These are phyloP conservation scores for Agriotes lineatus DNA, from an alignment of 2,888 invertebrate genomes.

Conservation along the genomic window DNA sequence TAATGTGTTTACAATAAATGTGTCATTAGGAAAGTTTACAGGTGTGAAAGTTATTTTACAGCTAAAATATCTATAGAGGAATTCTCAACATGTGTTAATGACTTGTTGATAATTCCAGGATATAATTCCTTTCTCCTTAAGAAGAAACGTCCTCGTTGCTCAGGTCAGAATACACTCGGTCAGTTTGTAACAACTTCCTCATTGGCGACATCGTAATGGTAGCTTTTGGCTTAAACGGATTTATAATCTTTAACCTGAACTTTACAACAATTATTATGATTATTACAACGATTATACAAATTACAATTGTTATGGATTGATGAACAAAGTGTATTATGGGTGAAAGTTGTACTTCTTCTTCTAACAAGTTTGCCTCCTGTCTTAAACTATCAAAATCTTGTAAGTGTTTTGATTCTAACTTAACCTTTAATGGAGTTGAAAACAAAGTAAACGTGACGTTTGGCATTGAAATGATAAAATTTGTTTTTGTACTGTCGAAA, in stretches of 20 bases:
- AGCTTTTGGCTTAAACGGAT: not conserved
- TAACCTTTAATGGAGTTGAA: not conserved
- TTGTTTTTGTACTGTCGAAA: not conserved
- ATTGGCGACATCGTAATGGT: not conserved
- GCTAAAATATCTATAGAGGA: too few species aligned
- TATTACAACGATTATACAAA: not conserved
- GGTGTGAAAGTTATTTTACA: too few species aligned
- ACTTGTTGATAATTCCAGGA: too few species aligned
- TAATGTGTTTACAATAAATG: too few species aligned
- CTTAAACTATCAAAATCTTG: not conserved
- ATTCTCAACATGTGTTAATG: too few species aligned
- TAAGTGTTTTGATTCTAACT: not conserved
- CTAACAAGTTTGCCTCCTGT: constrained; percentile 4
- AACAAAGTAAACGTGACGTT: not conserved
- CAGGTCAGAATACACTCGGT: not conserved
- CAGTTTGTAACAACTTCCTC: not conserved
- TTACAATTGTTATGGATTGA: not conserved
- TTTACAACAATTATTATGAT: not conserved
- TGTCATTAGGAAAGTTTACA: too few species aligned
- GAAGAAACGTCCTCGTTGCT: constrained; percentile 19
- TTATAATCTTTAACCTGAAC: not conserved
- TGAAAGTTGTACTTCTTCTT: constrained; percentile 1
- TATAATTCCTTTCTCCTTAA: constrained; percentile 18
- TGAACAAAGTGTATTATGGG: constrained; percentile 39
- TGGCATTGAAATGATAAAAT: not conserved